Conservation (phyloP, 2,888 invertebrate genomes). For the Pheosia gnoma region DNA sequence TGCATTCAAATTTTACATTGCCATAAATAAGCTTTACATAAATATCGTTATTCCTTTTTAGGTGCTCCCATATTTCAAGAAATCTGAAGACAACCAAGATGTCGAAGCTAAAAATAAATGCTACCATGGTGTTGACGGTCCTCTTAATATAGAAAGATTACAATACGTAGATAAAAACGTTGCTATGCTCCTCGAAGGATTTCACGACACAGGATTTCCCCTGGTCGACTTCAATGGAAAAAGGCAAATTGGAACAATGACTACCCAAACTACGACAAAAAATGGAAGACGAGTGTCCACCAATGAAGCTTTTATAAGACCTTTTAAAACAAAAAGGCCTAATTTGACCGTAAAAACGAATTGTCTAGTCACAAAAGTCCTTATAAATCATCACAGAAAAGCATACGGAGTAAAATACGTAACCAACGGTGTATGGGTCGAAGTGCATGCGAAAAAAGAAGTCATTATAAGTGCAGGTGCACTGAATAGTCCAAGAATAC, state of each 20-base stretch:
- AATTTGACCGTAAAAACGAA: constrained; percentile 78
- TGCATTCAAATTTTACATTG: no score
- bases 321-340: constrained; percentile 78
- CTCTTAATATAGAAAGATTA: constrained; percentile 85
- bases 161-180: constrained; percentile 84
- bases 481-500: constrained; percentile 84
- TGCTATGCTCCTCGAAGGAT: constrained; percentile 80
- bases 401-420: constrained; percentile 62
- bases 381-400: constrained; percentile 72
- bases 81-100: constrained; percentile 85
- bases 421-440: constrained; percentile 43
- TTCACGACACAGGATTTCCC: constrained; percentile 83
- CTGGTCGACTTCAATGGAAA: constrained; percentile 83
- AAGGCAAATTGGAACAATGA: constrained; percentile 84
- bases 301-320: constrained; percentile 86
- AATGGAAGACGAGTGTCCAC: constrained; percentile 85
- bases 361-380: constrained; percentile 80
- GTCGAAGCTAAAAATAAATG: constrained; percentile 64
- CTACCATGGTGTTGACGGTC: constrained; percentile 84
- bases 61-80: constrained; percentile 87
- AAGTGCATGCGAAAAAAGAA: constrained; percentile 78
- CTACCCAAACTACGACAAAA: constrained; percentile 83
- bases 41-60: constrained; percentile 37
- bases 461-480: constrained; percentile 85
- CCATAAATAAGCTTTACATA: neutral